phyloP scores from a whole-genome alignment of 2,113 vertebrate genomes.

The Bettongia penicillata region DNA sequence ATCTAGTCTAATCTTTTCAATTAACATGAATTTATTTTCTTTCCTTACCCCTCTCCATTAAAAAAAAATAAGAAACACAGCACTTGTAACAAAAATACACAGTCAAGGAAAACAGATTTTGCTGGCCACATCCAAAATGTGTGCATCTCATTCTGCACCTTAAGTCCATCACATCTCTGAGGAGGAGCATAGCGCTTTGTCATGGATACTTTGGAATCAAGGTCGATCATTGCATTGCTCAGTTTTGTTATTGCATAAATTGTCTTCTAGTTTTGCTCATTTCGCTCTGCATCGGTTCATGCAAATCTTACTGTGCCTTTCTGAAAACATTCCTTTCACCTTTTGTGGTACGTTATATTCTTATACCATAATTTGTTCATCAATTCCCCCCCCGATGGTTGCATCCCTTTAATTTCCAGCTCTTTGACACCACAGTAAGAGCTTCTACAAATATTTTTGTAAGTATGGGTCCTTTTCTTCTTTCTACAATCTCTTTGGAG shows the following conservation, averaged over 20 bases:
- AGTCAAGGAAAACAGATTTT: neutral
- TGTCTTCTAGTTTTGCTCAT: neutral
- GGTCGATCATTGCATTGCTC: neutral
- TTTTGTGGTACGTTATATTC: neutral
- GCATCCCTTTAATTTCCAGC: neutral
- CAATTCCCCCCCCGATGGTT: neutral
- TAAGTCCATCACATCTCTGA: neutral
- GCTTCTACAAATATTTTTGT: neutral
- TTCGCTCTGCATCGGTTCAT: neutral
- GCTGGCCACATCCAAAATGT: neutral
- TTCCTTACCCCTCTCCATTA: too few relatives aligned
- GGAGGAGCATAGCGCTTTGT: neutral
- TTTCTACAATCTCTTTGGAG: neutral
- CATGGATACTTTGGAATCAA: neutral
- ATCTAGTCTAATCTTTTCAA: conserved; percentile 8
- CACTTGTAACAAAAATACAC: neutral
- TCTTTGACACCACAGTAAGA: neutral
- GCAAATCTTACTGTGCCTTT: neutral
- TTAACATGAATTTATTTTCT: too few relatives aligned
- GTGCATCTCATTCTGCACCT: neutral
- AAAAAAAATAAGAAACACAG: too few relatives aligned
- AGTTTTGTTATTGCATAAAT: neutral
- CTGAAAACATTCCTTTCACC: neutral
- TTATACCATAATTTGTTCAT: neutral
- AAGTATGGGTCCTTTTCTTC: neutral